Evolutionary conservation across 2,113 vertebrate species (phyloP), one percentile per base, ranked within the genome.

Genomic region (Bombycilla garrulus): DNA sequence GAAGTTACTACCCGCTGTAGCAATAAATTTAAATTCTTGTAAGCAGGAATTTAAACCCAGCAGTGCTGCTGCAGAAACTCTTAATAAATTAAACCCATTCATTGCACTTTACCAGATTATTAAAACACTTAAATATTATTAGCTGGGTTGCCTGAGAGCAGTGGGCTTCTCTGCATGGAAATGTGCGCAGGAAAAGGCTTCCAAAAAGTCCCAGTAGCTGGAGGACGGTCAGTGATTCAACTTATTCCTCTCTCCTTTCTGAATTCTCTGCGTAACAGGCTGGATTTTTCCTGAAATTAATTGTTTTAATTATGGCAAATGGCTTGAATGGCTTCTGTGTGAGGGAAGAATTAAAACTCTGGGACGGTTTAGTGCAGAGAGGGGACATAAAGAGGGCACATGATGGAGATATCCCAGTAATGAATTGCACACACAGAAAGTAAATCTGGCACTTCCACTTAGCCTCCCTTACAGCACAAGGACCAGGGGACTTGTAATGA

Each of bases 281-380:
- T 65, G 86, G 67, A 48, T 90, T 95, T 61, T 61, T 44, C 82
- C 84, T 61, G 82, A 90, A 96, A 96, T 97, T 94, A 97, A 96
- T 96, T 93, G 93, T 86, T 97, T 96, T 96, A 96, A 95, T 96
- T 96, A 96, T 71, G 76, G 90, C 56, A 94, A 95, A 94, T 90
- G 82, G 79, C 88, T 94, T 70, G 82, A 96, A 95, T 65, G 64
- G 88, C 76, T 96, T 90, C 72, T 95, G 65, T 35, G 80, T 53
- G 92, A 77, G 77, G 77, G 66, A 82, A 73, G 94, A 95, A 96
- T 97, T 90, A 88, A 94, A 94, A 94, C 88, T 74, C 76, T 88
- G 90, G 85, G 93, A 86, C 2, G 9, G 72, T 90, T 96, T 92
- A 86, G 88, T 61, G 76, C 17, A 2, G 72, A 83, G 72, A 84